Evolutionary conservation across 1,140 invertebrate genomes (phyloP).

Genomic region (Monomorium pharaonis): DNA sequence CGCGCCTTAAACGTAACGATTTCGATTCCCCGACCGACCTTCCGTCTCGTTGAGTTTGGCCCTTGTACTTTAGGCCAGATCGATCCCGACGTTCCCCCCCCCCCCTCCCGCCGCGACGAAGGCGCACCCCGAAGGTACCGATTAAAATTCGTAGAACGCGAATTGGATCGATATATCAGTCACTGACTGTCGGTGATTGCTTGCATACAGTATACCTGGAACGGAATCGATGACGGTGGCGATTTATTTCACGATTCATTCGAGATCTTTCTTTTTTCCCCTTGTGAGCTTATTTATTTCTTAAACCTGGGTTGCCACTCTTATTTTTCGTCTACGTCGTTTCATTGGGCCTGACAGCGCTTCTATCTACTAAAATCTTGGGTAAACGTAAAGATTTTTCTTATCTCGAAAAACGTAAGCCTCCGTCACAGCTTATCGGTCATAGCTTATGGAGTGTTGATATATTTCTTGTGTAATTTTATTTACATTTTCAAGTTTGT

Average conservation of each 20-base stretch:
- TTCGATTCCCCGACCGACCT: neutral
- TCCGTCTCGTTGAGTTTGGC: neutral
- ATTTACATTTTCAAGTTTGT: too few species aligned
- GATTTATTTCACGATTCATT: neutral
- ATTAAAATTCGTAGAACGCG: conserved; percentile 32
- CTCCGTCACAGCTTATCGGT: too few species aligned
- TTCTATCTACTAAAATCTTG: too few species aligned
- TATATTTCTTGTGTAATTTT: too few species aligned
- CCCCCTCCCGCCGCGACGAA: neutral
- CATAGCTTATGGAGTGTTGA: too few species aligned
- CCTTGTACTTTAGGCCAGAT: neutral
- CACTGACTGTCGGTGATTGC: neutral
- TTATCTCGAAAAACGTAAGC: too few species aligned
- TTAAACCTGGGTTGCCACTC: too few species aligned
- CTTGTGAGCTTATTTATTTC: neutral
- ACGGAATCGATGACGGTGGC: neutral
- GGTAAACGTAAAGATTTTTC: too few species aligned
- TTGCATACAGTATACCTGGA: neutral
- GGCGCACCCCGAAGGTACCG: neutral
- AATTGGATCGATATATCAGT: neutral
- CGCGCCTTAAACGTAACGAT: neutral
- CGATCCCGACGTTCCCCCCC: neutral
- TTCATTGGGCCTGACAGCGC: too few species aligned
- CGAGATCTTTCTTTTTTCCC: neutral
- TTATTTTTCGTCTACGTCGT: too few species aligned